phyloP scores from a whole-genome alignment of 2,797 vertebrate species.

The Propithecus perrieri region DNA sequence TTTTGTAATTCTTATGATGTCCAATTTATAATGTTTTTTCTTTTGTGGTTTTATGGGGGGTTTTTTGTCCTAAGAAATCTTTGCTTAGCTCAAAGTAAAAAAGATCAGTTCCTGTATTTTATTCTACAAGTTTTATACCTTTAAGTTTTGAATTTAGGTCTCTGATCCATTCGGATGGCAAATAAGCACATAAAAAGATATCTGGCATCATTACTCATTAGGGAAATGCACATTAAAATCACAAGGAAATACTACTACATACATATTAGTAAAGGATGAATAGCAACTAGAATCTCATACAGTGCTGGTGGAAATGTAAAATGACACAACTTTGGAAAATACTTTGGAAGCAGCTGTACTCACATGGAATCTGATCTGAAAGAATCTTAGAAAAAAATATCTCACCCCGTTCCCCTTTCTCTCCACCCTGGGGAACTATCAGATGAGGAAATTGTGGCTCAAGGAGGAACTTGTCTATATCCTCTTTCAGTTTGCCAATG shows the following conservation, averaged over 20 bases:
- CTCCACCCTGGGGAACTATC: background rate
- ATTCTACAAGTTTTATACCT: background rate
- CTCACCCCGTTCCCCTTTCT: background rate
- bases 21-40: background rate
- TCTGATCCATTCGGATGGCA: background rate
- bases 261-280: background rate
- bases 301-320: background rate
- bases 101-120: background rate
- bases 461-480: background rate
- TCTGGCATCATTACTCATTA: background rate
- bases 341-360: background rate
- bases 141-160: slow-evolving; percentile 29
- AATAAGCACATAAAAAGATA: background rate
- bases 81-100: background rate
- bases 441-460: background rate
- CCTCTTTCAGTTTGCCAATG: background rate
- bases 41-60: background rate
- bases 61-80: background rate
- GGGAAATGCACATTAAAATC: background rate
- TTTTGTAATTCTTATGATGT: background rate
- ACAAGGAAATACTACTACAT: background rate
- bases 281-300: background rate
- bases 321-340: background rate
- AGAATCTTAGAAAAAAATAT: background rate
- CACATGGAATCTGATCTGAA: background rate